Percentiles rank a stretch among this genome's conserved stretches.
Evolutionary conservation across 2,797 vertebrate genomes (phyloP).

Genomic region (Myioborus miniatus): DNA sequence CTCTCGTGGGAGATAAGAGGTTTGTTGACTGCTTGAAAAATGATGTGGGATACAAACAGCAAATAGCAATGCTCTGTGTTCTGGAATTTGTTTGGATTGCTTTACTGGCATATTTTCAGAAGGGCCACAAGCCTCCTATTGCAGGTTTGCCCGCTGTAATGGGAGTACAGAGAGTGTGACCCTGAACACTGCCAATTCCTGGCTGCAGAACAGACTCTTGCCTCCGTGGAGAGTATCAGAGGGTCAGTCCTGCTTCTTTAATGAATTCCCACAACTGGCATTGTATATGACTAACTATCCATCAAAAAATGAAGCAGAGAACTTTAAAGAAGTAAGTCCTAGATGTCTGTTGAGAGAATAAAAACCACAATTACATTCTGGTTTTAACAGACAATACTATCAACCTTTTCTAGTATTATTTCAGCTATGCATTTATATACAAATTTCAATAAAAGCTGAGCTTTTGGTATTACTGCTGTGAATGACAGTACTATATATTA

Average conservation of each 20-base stretch:
- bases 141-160: neutral
- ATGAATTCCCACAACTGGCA: neutral
- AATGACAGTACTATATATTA: neutral
- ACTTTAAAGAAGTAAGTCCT: neutral
- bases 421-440: neutral
- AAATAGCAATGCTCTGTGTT: neutral
- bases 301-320: neutral
- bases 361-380: neutral
- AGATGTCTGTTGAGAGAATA: neutral
- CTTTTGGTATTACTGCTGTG: neutral
- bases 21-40: neutral
- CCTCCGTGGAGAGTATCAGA: neutral
- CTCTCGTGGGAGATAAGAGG: neutral
- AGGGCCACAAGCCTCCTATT: neutral
- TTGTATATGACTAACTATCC: neutral
- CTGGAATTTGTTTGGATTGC: neutral
- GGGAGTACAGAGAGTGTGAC: neutral
- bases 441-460: neutral
- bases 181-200: neutral
- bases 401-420: neutral
- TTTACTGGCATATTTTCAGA: neutral
- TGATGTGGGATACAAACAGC: neutral
- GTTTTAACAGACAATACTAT: neutral
- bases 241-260: neutral
- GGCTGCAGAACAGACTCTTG: neutral